Evolutionary conservation across 37 sponge, comb jelly and placozoan genomes (phyloP).

Genomic region (Halisarca cf. caerulea): DNA sequence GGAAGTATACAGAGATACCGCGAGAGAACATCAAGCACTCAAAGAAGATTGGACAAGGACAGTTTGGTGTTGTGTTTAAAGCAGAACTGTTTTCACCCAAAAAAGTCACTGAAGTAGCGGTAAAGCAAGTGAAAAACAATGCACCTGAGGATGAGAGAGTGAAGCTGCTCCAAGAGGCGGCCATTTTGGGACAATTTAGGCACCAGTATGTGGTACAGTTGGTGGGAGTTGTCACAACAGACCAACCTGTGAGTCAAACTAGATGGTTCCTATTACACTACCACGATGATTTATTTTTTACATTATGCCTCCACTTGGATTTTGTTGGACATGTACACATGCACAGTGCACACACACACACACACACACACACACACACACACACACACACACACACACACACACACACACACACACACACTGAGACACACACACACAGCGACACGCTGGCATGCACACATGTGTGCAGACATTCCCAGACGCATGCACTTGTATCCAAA

Average conservation of each 20-base stretch:
- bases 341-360: background rate
- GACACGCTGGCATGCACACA: too few species aligned
- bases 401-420: too few species aligned
- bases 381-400: too few species aligned
- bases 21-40: background rate
- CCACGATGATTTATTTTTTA: too few species aligned
- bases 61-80: constrained; percentile 4
- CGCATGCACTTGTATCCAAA: too few species aligned
- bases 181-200: constrained; percentile 19
- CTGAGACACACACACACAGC: too few species aligned
- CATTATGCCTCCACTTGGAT: too few species aligned
- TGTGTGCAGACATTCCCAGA: too few species aligned
- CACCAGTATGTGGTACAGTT: background rate
- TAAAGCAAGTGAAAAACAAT: constrained; percentile 4
- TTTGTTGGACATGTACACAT: too few species aligned
- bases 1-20: background rate
- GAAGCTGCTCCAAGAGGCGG: constrained; percentile 34
- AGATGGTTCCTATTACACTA: too few species aligned
- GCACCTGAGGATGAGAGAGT: constrained; percentile 13
- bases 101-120: background rate
- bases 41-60: background rate
- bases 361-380: background rate
- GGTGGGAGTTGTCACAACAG: constrained; percentile 5
- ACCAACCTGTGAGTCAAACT: constrained; percentile 9
- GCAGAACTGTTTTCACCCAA: background rate